Base-by-base conservation (phyloP, 2,888 invertebrate genomes). In the Gymnoscelis rufifasciata region DNA sequence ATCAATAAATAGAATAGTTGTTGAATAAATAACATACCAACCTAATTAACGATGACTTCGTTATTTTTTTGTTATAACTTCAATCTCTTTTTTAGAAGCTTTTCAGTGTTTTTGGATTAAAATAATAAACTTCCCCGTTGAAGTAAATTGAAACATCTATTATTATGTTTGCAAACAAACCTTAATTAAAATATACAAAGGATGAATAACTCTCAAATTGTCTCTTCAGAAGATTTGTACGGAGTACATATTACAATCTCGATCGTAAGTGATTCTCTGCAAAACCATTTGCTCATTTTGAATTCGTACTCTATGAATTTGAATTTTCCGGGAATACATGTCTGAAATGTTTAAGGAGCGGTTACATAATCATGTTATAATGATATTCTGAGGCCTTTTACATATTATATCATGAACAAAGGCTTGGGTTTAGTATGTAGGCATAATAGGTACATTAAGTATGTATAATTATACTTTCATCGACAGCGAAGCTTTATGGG, bases 111-210 rank as follows among this genome's bases (percentile, higher is more conserved):
- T 35, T 38, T 10, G 12, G 11, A 27, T 35, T 10, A 38, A 49
- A 49, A 28, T 54, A 55, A 55, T 55, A 54, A 56, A 57, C 53
- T 56, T 36, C 8, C 41, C 42, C 41, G 23, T 29, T 35, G 7
- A 14, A 38, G 39, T 47, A 55, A 59, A 58, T 57, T 59, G 49
- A 47, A 59, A 59, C 52, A 52, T 57, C 59, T 62, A 59, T 61
- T 62, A 59, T 61, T 64, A 45, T 59, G 56, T 65, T 57, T 54
- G 53, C 57, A 68, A 69, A 66, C 69, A 68, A 43, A 27, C 39
- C 40, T 60, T 68, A 68, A 69, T 68, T 68, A 68, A 65, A 67
- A 66, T 57, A 59, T 45, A 52, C 53, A 57, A 56, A 42, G 52
- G 31, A 33, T 33, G 10, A n/a, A 10, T 14, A 33, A 33, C 15